These are phyloP conservation scores for Eucriotettix oculatus DNA, from an alignment of 2,888 invertebrate genomes.

Conservation along the genomic window DNA sequence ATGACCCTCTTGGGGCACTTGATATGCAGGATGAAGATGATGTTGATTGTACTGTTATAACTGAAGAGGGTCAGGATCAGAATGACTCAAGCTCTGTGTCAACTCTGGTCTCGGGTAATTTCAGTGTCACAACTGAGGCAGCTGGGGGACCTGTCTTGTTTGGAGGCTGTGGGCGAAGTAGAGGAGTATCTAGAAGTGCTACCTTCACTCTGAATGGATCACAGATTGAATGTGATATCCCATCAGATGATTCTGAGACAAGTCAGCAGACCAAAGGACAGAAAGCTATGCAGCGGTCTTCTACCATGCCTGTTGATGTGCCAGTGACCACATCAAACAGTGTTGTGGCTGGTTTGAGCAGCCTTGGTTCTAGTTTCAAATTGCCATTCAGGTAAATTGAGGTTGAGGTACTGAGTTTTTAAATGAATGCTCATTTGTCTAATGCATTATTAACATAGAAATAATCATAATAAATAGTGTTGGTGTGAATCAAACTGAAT, in stretches of 20 bases:
- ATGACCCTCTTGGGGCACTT: conserved; percentile 81
- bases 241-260: conserved; percentile 21
- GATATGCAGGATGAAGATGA: conserved; percentile 25
- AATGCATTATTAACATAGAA: too few species aligned
- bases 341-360: conserved; percentile 36
- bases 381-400: conserved; percentile 56
- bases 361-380: conserved; percentile 66
- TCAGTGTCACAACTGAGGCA: conserved; percentile 6
- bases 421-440: too few species aligned
- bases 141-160: conserved; percentile 11
- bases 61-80: neutral
- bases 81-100: neutral
- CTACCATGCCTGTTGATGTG: conserved; percentile 44
- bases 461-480: too few species aligned
- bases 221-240: conserved; percentile 19
- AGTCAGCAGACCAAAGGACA: conserved; percentile 24
- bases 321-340: conserved; percentile 13
- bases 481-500: too few species aligned
- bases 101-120: neutral
- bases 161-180: conserved; percentile 3
- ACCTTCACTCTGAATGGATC: conserved; percentile 25
- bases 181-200: conserved; percentile 25
- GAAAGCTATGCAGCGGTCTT: conserved; percentile 22
- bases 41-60: conserved; percentile 11
- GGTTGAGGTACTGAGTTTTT: too few species aligned